A percentile compares a stretch with the other conserved stretches of the same genome.
These are phyloP conservation scores for Sebastiscus tertius DNA, from an alignment of 2,797 vertebrate species.

Conservation along the genomic window DNA sequence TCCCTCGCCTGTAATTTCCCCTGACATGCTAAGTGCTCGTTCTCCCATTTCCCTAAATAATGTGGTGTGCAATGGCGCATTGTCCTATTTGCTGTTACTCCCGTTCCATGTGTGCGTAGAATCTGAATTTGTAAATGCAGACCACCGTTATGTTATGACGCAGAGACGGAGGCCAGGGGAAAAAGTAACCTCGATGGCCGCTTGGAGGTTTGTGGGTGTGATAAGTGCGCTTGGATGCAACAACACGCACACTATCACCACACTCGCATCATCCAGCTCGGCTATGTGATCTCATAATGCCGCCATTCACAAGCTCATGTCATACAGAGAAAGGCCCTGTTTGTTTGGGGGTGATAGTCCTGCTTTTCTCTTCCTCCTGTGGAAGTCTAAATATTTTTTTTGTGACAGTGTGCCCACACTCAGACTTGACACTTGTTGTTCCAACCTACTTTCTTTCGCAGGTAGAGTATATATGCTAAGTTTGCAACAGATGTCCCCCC, in stretches of 20 bases:
- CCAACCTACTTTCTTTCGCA: conserved; percentile 61
- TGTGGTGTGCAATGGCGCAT: conserved; percentile 43
- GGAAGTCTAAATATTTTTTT: conserved; percentile 28
- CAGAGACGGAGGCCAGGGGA: background rate
- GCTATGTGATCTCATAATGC: conserved; percentile 73
- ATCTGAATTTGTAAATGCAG: conserved; percentile 16
- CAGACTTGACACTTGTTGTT: conserved; percentile 55
- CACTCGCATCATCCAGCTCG: conserved; percentile 48
- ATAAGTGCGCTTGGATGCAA: conserved; percentile 28
- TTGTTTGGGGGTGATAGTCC: conserved; percentile 48
- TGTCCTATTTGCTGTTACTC: conserved; percentile 40
- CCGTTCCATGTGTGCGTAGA: conserved; percentile 16
- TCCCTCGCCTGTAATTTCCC: conserved; percentile 56
- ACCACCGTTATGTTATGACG: conserved; percentile 2
- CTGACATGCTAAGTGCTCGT: conserved; percentile 62
- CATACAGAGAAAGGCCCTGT: conserved; percentile 47
- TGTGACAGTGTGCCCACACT: background rate
- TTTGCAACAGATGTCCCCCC: conserved; percentile 65
- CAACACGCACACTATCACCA: conserved; percentile 13
- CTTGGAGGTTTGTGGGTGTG: conserved; percentile 28
- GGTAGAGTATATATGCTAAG: conserved; percentile 56
- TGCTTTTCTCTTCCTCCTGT: conserved; percentile 18
- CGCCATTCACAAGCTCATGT: conserved; percentile 62
- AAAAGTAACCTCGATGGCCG: conserved; percentile 15
- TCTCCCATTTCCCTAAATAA: conserved; percentile 65